These are phyloP conservation scores for Euphonia xanthogaster DNA, from an alignment of 2,797 vertebrate species.

Conservation along the genomic window DNA sequence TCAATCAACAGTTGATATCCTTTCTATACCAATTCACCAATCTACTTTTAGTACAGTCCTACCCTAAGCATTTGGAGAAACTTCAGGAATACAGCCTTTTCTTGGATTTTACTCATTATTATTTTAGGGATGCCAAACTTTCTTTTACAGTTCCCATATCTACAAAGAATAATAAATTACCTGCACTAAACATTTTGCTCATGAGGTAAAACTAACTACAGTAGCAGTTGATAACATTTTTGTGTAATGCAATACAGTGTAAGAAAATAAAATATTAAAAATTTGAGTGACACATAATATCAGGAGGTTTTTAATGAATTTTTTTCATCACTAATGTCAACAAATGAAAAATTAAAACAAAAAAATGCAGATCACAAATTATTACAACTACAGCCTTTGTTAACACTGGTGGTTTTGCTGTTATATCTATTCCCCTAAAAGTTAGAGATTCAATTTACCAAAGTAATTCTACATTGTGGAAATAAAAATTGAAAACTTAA, in stretches of 20 bases:
- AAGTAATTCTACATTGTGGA: not conserved
- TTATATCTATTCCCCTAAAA: not conserved
- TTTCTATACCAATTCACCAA: not conserved
- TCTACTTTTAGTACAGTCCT: not conserved
- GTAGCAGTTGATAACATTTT: not conserved
- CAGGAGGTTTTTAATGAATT: not conserved
- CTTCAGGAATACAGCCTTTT: not conserved
- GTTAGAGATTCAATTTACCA: not conserved
- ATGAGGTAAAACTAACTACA: not conserved
- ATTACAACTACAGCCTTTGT: not conserved
- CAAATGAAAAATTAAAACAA: not conserved
- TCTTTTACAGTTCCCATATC: not conserved
- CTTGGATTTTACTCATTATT: not conserved
- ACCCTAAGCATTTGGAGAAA: not conserved
- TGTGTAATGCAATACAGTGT: not conserved
- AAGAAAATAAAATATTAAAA: not conserved
- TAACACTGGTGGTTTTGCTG: not conserved
- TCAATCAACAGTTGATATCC: not conserved
- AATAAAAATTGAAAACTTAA: not conserved
- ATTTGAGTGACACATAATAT: not conserved
- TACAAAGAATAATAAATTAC: not conserved
- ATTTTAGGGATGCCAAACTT: not conserved
- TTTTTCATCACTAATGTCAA: not conserved
- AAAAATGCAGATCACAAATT: not conserved
- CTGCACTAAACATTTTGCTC: not conserved